These are phyloP conservation scores for Drosophila prosaltans DNA, from an alignment of 1,140 invertebrate genomes.

Conservation along the genomic window DNA sequence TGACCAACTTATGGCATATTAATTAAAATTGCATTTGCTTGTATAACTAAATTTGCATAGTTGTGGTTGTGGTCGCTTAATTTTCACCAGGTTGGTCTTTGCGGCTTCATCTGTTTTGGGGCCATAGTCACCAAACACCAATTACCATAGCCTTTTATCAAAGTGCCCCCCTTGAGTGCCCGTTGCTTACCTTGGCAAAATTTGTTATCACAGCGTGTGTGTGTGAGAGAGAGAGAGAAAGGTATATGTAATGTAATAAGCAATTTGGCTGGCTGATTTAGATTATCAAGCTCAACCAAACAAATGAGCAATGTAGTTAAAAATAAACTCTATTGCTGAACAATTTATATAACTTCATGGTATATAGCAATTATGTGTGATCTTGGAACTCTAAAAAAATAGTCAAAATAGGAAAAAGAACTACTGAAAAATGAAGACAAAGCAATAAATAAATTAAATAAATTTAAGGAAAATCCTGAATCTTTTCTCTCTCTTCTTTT, in stretches of 20 bases:
- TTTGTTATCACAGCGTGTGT: neutral
- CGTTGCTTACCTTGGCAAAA: neutral
- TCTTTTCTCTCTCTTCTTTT: too few species aligned
- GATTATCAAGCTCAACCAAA: neutral
- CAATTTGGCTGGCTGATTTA: neutral
- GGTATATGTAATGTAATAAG: neutral
- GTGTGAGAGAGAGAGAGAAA: neutral
- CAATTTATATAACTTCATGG: too few species aligned
- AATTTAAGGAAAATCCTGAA: too few species aligned
- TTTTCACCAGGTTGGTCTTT: slow-evolving; percentile 28
- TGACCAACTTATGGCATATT: slow-evolving; percentile 48
- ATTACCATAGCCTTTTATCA: slow-evolving; percentile 27
- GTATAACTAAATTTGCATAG: slow-evolving; percentile 36
- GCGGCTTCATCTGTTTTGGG: slow-evolving; percentile 10
- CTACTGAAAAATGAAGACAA: too few species aligned
- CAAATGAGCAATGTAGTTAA: neutral
- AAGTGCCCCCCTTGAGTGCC: neutral
- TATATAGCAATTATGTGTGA: too few species aligned
- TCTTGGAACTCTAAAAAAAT: too few species aligned
- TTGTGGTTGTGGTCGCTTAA: slow-evolving; percentile 32
- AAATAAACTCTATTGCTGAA: neutral
- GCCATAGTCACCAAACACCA: neutral
- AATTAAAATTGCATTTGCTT: slow-evolving; percentile 69
- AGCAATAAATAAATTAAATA: too few species aligned
- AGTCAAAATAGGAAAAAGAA: too few species aligned